Conservation (phyloP, 1,140 invertebrate species). For the Plectus sambesii region DNA sequence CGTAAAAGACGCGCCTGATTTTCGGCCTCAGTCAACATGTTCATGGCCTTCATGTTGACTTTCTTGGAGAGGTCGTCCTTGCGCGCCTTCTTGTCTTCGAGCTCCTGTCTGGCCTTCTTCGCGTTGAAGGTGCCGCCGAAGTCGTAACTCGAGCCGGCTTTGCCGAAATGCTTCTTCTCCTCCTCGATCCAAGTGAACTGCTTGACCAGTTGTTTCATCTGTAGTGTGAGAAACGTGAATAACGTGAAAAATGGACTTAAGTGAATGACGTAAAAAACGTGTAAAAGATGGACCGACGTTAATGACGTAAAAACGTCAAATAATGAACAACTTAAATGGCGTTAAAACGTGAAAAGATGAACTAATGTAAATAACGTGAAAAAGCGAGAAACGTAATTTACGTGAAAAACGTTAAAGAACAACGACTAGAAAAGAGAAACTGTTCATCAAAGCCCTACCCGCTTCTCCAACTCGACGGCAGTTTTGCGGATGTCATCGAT, state of each 20-base stretch:
- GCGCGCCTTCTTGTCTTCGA: constrained; percentile 16
- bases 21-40: constrained; percentile 20
- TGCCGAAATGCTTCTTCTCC: constrained; percentile 32
- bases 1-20: too few species aligned
- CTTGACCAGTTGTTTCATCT: constrained; percentile 16
- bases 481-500: too few species aligned
- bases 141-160: constrained; percentile 28
- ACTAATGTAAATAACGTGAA: background rate
- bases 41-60: constrained; percentile 32
- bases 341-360: background rate
- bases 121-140: constrained; percentile 21
- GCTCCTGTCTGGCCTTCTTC: constrained; percentile 15
- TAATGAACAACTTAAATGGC: background rate
- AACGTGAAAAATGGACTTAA: too few species aligned
- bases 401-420: too few species aligned
- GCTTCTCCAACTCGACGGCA: too few species aligned
- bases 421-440: too few species aligned
- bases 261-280: background rate
- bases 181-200: constrained; percentile 26
- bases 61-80: constrained; percentile 17
- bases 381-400: background rate
- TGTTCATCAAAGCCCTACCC: too few species aligned
- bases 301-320: background rate
- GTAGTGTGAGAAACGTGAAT: background rate
- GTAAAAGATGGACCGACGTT: background rate